phyloP scores from a whole-genome alignment of 2,797 vertebrate species.

The Aeoliscus strigatus region DNA sequence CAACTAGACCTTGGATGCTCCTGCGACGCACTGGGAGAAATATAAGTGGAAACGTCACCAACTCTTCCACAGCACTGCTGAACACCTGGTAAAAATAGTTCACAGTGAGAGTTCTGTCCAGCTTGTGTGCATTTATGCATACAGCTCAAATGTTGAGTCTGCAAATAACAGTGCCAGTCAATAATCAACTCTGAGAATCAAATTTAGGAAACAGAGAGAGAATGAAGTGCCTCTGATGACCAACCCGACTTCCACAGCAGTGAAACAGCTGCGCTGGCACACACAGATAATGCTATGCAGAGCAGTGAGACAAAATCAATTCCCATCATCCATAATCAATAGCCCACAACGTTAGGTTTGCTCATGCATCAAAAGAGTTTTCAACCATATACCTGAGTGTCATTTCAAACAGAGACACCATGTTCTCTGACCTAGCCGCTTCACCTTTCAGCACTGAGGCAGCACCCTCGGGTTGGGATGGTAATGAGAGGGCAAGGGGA shows the following conservation, averaged over 20 bases:
- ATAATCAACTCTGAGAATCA: conserved; percentile 11
- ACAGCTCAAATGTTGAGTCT: conserved; percentile 18
- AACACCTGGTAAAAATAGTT: too few relatives aligned
- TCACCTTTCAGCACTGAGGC: conserved; percentile 41
- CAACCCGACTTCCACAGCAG: conserved; percentile 37
- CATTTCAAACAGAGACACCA: conserved; percentile 9
- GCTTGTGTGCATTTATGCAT: conserved; percentile 26
- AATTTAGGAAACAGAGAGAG: too few relatives aligned
- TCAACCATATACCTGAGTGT: conserved; percentile 15
- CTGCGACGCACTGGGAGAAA: conserved; percentile 20
- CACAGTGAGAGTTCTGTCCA: conserved; percentile 18
- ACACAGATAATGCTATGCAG: conserved; percentile 26
- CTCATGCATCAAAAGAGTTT: conserved; percentile 37
- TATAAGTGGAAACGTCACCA: conserved; percentile 42
- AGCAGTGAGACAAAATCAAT: conserved; percentile 34
- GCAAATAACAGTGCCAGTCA: too few relatives aligned
- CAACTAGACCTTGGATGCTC: conserved; percentile 44
- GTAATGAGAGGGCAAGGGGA: conserved; percentile 59
- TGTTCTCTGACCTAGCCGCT: conserved; percentile 27
- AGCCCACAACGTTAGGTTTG: conserved; percentile 12
- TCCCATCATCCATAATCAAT: conserved; percentile 59
- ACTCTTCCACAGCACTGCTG: conserved; percentile 37
- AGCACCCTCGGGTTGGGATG: conserved; percentile 35
- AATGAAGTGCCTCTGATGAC: too few relatives aligned
- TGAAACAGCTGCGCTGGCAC: too few relatives aligned